phyloP scores from a whole-genome alignment of 2,888 invertebrate genomes.

The Melolontha melolontha region DNA sequence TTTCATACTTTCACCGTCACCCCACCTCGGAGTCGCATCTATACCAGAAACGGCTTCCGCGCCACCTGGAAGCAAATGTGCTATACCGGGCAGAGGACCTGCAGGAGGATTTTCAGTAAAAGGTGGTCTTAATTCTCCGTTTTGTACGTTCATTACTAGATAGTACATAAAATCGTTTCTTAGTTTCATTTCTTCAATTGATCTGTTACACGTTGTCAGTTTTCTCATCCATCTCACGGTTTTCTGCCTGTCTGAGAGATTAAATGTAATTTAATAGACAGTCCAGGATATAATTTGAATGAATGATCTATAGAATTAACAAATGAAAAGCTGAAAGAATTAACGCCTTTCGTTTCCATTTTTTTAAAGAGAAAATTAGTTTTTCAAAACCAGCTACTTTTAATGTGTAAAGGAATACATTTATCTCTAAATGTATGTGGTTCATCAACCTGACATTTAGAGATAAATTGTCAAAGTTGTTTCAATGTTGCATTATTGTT shows the following conservation, averaged over 20 bases:
- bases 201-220: slow-evolving; percentile 64
- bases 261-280: slow-evolving; percentile 14
- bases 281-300: slow-evolving; percentile 12
- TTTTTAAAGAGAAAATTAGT: too few species aligned
- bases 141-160: slow-evolving; percentile 66
- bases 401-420: too few species aligned
- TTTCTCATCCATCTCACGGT: slow-evolving; percentile 68
- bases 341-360: too few species aligned
- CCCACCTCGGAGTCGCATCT: slow-evolving; percentile 52
- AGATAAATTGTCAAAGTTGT: too few species aligned
- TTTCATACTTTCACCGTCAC: slow-evolving; percentile 44
- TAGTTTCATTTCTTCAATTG: slow-evolving; percentile 67
- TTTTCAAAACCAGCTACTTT: too few species aligned
- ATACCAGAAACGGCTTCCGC: slow-evolving; percentile 48
- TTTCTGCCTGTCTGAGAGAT: slow-evolving; percentile 64
- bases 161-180: slow-evolving; percentile 70
- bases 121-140: slow-evolving; percentile 65
- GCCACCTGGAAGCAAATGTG: slow-evolving; percentile 64
- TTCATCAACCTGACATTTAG: too few species aligned
- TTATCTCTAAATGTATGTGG: too few species aligned
- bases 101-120: slow-evolving; percentile 67
- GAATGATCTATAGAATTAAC: background rate
- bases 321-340: background rate
- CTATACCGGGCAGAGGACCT: slow-evolving; percentile 64
- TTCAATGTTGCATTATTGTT: too few species aligned